Evolutionary conservation across 2,113 vertebrate genomes (phyloP).

Genomic region (Andinoacara biseriatus): DNA sequence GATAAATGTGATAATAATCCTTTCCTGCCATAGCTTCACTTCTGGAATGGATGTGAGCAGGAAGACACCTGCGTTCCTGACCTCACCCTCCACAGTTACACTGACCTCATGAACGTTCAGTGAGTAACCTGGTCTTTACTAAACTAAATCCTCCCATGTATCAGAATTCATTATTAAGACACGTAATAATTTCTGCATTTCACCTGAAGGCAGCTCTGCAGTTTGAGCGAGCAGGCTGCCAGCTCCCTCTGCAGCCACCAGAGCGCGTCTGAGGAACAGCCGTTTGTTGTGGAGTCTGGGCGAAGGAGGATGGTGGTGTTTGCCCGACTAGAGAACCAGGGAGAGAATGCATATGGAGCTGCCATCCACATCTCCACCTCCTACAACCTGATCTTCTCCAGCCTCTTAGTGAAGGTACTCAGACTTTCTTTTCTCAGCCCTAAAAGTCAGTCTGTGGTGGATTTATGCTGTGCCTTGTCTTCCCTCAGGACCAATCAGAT

Average conservation of each 20-base stretch:
- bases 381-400: constrained; percentile 90
- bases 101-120: constrained; percentile 85
- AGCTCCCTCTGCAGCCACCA: constrained; percentile 65
- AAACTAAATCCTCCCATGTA: neutral
- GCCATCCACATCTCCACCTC: constrained; percentile 88
- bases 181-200: neutral
- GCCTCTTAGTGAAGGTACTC: constrained; percentile 82
- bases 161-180: neutral
- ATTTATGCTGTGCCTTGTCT: neutral
- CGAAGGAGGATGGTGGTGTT: constrained; percentile 85
- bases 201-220: constrained; percentile 85
- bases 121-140: constrained; percentile 50
- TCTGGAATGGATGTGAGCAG: constrained; percentile 95
- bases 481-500: constrained; percentile 85
- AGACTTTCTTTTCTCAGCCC: fast-evolving
- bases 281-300: constrained; percentile 82
- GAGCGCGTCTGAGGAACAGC: neutral
- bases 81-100: constrained; percentile 84
- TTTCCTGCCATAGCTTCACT: constrained; percentile 83
- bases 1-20: neutral
- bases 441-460: neutral
- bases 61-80: constrained; percentile 91
- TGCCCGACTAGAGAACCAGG: constrained; percentile 85
- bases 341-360: constrained; percentile 90
- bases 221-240: constrained; percentile 43